These are phyloP conservation scores for Anguilla rostrata DNA, from an alignment of 2,113 vertebrate species.

Conservation along the genomic window DNA sequence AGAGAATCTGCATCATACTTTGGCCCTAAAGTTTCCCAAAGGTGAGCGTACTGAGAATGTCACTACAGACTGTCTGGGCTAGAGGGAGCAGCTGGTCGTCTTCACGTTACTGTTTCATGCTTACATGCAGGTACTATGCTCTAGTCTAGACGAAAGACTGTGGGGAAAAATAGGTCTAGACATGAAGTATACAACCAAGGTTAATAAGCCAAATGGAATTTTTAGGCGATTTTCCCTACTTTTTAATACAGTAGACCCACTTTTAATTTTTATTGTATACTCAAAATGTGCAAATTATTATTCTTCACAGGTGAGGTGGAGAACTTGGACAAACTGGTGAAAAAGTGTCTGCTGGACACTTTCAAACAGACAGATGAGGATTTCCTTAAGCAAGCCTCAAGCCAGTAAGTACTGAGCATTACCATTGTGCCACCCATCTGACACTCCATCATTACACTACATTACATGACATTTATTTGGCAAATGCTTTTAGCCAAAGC, in stretches of 20 bases:
- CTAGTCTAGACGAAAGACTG: no score
- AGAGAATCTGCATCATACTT: constrained; percentile 86
- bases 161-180: no score
- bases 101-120: neutral
- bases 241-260: neutral
- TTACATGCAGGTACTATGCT: neutral
- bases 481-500: no score
- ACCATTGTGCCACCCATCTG: neutral
- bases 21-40: constrained; percentile 86
- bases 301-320: constrained; percentile 73
- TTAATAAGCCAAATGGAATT: neutral
- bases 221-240: neutral
- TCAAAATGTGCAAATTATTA: neutral
- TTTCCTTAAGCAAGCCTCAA: constrained; percentile 92
- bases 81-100: no score
- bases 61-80: neutral
- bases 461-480: no score
- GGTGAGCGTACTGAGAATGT: constrained; percentile 62
- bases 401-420: constrained; percentile 80
- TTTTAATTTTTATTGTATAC: neutral
- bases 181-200: neutral
- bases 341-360: constrained; percentile 87
- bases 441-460: neutral
- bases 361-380: constrained; percentile 94
- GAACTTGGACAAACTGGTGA: constrained; percentile 86